Evolutionary conservation across 2,888 invertebrate genomes (phyloP), one percentile per base, ranked within the genome.

Genomic region (Megaustenia siamemsis): DNA sequence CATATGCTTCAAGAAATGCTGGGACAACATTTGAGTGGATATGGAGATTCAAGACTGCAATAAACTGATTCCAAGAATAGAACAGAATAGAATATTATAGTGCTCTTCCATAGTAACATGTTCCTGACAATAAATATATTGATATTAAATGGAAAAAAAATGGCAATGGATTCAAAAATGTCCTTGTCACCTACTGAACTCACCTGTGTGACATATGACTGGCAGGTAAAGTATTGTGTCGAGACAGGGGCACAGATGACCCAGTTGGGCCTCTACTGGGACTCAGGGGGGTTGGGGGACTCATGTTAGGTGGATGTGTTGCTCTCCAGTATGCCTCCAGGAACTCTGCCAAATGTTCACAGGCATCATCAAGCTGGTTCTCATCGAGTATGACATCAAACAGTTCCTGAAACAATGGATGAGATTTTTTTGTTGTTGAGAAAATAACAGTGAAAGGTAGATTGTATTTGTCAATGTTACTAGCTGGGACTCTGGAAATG

Each of bases 301-400:
- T 89, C 81, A 88, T 87, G 87, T 88, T 90, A 71, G 88, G 97
- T 96, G 99, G 99, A 95, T 99, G 99, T 86, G 99, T 99, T 77
- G 99, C 99, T 93, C 97, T 96, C 99, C 99, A 99, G 95, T 99
- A 99, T 87, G 97, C 96, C 95, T 99, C 99, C 93, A 99, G 96
- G 95, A 98, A 99, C 95, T 99, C 99, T 49, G 98, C 98, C 93
- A 99, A 97, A 95, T 99, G 99, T 94, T 99, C 98, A 94, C 99
- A 99, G 38, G 99, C 99, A 93, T 99, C 99, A 94, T 99, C 99
- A 92, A 99, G 95, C 95, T 99, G 99, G 95, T 99, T 99, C 95
- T 99, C 99, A 94, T 99, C 99, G 91, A 99, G 95, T 90, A 98
- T 97, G 86, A 99, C 97, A 95, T 99, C 99, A 95, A 99, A 99